Evolutionary conservation across 2,888 invertebrate species (phyloP).

Genomic region (Itoplectis maculator): DNA sequence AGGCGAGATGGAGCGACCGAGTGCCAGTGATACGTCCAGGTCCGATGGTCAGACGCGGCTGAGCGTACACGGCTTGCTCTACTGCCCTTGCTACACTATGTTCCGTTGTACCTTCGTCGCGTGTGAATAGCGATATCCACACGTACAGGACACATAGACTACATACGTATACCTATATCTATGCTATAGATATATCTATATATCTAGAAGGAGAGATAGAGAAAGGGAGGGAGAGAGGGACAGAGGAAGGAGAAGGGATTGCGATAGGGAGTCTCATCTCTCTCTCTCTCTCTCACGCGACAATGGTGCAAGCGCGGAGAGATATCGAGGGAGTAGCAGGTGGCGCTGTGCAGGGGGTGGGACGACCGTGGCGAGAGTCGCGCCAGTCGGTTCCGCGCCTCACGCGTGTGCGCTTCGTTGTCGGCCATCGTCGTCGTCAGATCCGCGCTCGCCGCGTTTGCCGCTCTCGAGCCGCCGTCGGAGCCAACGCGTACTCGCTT

Average conservation of each 20-base stretch:
- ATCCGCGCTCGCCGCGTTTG: constrained; percentile 4
- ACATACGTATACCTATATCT: too few relatives aligned
- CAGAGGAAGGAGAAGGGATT: constrained; percentile 21
- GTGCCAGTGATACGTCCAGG: constrained; percentile 18
- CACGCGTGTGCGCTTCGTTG: constrained; percentile 73
- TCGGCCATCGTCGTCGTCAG: constrained; percentile 6
- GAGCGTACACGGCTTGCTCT: constrained; percentile 21
- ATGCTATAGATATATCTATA: too few relatives aligned
- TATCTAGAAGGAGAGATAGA: too few relatives aligned
- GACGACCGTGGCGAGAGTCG: constrained; percentile 27
- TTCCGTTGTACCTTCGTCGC: constrained; percentile 3
- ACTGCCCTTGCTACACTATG: constrained; percentile 5
- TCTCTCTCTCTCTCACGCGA: constrained; percentile 36
- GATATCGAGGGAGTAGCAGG: constrained; percentile 46
- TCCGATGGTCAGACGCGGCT: constrained; percentile 32
- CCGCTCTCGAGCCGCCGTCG: background rate
- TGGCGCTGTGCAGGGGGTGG: constrained; percentile 61
- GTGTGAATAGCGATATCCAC: background rate
- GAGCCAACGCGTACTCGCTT: too few relatives aligned
- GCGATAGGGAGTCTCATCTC: constrained; percentile 23
- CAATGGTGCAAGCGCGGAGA: constrained; percentile 27
- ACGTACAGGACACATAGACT: background rate
- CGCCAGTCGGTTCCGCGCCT: constrained; percentile 77
- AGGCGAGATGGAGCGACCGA: background rate
- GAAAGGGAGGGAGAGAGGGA: background rate